Evolutionary conservation across 1,140 invertebrate genomes (phyloP), one percentile per base, ranked within the genome.

Genomic region (Bombus difficillimus): DNA sequence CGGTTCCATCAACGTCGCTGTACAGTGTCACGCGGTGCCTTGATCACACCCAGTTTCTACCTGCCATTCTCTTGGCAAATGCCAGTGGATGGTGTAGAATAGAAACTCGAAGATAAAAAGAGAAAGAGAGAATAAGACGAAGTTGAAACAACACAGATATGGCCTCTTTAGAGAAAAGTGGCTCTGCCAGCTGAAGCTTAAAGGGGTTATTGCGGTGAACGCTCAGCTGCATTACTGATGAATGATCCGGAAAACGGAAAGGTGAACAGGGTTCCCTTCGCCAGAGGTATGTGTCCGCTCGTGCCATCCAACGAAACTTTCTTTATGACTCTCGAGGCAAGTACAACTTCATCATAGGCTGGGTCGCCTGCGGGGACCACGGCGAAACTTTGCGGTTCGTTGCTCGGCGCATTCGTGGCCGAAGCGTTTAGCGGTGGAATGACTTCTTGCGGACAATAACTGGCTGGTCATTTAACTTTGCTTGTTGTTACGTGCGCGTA

Each of bases 391-490:
- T 73, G 85, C 59, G 85, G 86, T 73, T 84, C 81, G 81, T 89
- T 84, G 59, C 72, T 53, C 41, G 68, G 39, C 2, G 53, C 37
- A 28, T 68, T 73, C 72, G 77, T 57, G 76, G 66, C 15, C 43
- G 81, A 87, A 89, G 47, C 73, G 81, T 89, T 89, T 86, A 84
- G 62, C 57, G 32, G 39, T 43, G 47, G 13, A 69, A 87, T 79
- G 88, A 85, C 82, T 79, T 87, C 78, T 87, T 62, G 71, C 37
- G 43, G 69, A 79, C 75, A 74, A 86, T 90, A 87, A 90, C 85
- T 71, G 77, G 28, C 37, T 28, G 66, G 43, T 68, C 57, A 76
- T 85, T 90, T 53, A 76, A 73, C 68, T 85, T 86, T 89, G 37
- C 10, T 75, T 64, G 75, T 66, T 72, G 39, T 25, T 76, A 69